A percentile compares a stretch with the other conserved stretches of the same genome.
These are phyloP conservation scores for Microcebus griseorufus DNA, from an alignment of 2,113 vertebrate genomes.

Conservation along the genomic window DNA sequence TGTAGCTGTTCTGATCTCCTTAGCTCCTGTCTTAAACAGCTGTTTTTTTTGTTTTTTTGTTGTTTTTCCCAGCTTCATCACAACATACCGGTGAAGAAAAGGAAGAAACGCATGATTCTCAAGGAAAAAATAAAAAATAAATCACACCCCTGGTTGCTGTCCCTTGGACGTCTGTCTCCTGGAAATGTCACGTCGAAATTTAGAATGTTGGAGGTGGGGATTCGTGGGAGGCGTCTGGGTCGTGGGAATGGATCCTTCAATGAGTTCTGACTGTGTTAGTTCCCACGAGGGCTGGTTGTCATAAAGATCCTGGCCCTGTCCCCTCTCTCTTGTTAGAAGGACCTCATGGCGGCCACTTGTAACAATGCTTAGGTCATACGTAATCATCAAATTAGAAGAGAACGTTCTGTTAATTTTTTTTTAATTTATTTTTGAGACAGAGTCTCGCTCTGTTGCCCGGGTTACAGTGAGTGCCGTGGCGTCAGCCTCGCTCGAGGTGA, in stretches of 20 bases:
- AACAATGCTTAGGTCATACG: not conserved
- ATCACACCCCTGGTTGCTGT: not conserved
- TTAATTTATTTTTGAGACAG: not conserved
- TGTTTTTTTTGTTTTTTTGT: not conserved
- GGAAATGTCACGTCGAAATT: not conserved
- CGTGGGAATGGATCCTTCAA: not conserved
- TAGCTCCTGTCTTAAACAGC: not conserved
- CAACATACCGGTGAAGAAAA: not conserved
- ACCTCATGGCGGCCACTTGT: not conserved
- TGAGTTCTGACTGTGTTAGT: not conserved
- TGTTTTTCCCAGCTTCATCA: not conserved
- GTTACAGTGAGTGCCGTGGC: no score
- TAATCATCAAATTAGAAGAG: not conserved
- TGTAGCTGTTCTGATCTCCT: not conserved
- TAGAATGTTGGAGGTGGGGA: not conserved
- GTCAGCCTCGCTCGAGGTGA: no score
- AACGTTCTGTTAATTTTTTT: constrained; percentile 15
- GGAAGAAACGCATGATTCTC: not conserved
- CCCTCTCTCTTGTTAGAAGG: not conserved
- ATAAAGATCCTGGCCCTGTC: not conserved
- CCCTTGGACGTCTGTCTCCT: not conserved
- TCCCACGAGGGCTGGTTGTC: not conserved
- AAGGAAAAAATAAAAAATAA: not conserved
- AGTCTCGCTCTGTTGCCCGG: no score
- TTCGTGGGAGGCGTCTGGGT: not conserved